phyloP scores from a whole-genome alignment of 2,888 invertebrate species.

The Amblyjoppa proteus region DNA sequence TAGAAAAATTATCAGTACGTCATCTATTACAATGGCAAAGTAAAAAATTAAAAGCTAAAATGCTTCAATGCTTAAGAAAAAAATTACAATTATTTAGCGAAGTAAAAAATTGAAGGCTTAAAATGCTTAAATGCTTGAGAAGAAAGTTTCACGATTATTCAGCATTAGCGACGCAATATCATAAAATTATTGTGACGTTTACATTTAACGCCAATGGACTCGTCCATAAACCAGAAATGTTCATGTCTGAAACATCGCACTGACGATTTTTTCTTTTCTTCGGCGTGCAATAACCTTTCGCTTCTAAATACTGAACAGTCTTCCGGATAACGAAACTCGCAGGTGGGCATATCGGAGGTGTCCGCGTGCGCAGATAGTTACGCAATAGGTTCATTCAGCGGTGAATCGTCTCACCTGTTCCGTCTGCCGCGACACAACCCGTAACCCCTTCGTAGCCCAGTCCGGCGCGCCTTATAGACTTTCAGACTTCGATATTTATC shows the following conservation, averaged over 20 bases:
- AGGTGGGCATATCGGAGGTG: not conserved
- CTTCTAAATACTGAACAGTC: constrained; percentile 10
- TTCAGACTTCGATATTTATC: not conserved
- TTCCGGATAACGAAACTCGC: constrained; percentile 15
- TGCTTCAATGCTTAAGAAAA: not conserved
- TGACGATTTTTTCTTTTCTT: not conserved
- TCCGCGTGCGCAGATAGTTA: not conserved
- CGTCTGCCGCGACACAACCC: constrained; percentile 1
- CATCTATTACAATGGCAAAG: too few relatives aligned
- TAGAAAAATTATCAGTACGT: too few relatives aligned
- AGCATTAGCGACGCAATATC: not conserved
- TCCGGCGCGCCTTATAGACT: not conserved
- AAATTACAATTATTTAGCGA: not conserved
- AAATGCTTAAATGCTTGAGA: not conserved
- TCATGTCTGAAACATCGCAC: not conserved
- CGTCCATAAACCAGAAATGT: not conserved
- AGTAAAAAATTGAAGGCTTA: too few relatives aligned
- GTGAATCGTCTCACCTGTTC: constrained; percentile 27
- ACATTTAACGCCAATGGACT: not conserved
- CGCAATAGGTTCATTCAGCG: constrained; percentile 11
- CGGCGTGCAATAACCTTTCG: constrained; percentile 14
- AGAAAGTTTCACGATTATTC: not conserved
- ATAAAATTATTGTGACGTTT: not conserved
- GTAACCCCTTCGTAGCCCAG: not conserved
- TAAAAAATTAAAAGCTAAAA: too few relatives aligned